Evolutionary conservation across 2,888 invertebrate genomes (phyloP).

Genomic region (Acanthosepion pharaonis): DNA sequence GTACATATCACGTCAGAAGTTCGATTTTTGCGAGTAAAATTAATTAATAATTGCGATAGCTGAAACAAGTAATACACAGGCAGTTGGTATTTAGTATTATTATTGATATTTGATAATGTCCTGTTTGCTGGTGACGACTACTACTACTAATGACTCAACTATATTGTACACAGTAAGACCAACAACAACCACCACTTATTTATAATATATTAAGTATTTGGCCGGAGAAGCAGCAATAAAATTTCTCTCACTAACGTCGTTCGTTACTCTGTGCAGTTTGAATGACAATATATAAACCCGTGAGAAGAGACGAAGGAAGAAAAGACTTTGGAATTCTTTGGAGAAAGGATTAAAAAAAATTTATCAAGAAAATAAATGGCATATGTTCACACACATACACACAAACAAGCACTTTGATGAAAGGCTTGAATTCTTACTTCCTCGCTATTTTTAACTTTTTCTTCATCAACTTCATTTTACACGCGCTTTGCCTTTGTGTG

Average conservation of each 20-base stretch:
- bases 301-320: too few species aligned
- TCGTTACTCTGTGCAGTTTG: too few species aligned
- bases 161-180: neutral
- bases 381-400: neutral
- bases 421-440: constrained; percentile 2
- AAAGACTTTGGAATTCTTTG: too few species aligned
- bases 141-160: constrained; percentile 33
- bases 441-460: neutral
- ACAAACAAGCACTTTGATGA: neutral
- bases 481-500: too few species aligned
- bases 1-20: too few species aligned
- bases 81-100: neutral
- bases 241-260: too few species aligned
- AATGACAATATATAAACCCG: too few species aligned
- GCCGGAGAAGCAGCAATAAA: constrained; percentile 6
- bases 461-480: neutral
- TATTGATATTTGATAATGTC: neutral
- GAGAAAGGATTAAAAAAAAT: neutral
- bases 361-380: neutral
- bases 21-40: too few species aligned
- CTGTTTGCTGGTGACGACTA: constrained; percentile 13
- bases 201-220: constrained; percentile 8
- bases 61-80: too few species aligned
- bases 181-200: constrained; percentile 15
- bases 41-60: too few species aligned